phyloP scores from a whole-genome alignment of 2,888 invertebrate genomes.

The Amiota mariae region DNA sequence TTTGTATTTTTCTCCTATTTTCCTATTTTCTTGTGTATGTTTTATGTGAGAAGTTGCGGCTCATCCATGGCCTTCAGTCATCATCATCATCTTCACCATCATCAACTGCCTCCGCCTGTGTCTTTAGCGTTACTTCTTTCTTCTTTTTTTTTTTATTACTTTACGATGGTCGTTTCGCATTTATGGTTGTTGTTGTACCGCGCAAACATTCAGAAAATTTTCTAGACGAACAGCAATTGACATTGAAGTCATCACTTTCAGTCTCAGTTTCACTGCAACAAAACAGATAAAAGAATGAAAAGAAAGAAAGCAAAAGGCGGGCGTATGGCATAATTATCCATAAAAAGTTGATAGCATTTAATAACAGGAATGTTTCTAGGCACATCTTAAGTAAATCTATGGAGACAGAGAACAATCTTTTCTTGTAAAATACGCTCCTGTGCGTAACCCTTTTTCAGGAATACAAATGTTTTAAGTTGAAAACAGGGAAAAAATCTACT shows the following conservation, averaged over 20 bases:
- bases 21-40: neutral
- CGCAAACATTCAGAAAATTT: neutral
- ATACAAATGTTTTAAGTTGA: too few species aligned
- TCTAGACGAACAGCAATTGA: constrained; percentile 23
- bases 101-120: constrained; percentile 19
- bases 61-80: constrained; percentile 11
- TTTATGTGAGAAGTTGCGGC: constrained; percentile 1
- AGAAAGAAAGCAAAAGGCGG: too few species aligned
- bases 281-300: too few species aligned
- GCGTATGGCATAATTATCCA: constrained; percentile 11
- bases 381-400: neutral
- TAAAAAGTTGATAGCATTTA: constrained; percentile 8
- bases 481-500: too few species aligned
- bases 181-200: constrained; percentile 30
- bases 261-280: neutral
- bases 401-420: neutral
- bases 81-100: neutral
- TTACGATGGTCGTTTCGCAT: constrained; percentile 50
- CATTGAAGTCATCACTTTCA: constrained; percentile 28
- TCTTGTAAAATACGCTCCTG: constrained; percentile 2
- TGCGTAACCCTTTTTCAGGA: constrained; percentile 14
- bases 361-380: constrained; percentile 5
- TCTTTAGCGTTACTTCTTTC: constrained; percentile 18
- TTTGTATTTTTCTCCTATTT: neutral
- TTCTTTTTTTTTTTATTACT: constrained; percentile 54